Base-by-base conservation (phyloP, 2,888 invertebrate genomes). In the Coremacera marginata region DNA sequence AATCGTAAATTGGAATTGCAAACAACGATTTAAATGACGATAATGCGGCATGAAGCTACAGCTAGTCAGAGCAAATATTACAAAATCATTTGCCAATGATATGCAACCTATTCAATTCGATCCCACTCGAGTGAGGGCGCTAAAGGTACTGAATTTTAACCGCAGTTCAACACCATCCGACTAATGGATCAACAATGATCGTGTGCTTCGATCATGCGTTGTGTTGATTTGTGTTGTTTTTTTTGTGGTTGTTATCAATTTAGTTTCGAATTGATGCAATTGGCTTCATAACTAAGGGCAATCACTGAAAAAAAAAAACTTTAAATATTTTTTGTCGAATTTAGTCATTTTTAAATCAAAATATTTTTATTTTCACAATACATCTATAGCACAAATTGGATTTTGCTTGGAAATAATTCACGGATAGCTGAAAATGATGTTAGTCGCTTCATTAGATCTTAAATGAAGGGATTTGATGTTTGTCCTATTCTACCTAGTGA, bases 1-100 rank as follows among this genome's bases (percentile, higher is more conserved):
- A 73, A 67, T 37, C 67, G 74, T n/a, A 76, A 76, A 77, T 75
- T 77, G 79, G 73, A 65, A 76, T 70, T 49, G 75, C 79, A 79
- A 79, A 67, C 67, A 74, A 52, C 31, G n/a, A 73, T 31, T 52
- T 34, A 49, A 73, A 49, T 27, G 63, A 44, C n/a, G 44, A 14
- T 14, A 52, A 22, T 22, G 44, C 31, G 31, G 22, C 19, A 5
- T 37, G 37, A n/a, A 34, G 67, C 60, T 27, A 14, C 49, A 27
- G 16, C 49, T 14, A 27, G 27, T 14, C 60, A 22, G 57, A 44
- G 57, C 31, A 71, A 73, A 63, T 63, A 63, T 74, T 74, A 44
- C 74, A 52, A 60, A 74, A 55, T 67, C 74, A 67, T 68, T 51
- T 68, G 51, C 52, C 19, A 71, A 60, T 14, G 14, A 27, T 52